Evolutionary conservation across 2,113 vertebrate genomes (phyloP), one percentile per base, ranked within the genome.

Genomic region (Gobio gobio): DNA sequence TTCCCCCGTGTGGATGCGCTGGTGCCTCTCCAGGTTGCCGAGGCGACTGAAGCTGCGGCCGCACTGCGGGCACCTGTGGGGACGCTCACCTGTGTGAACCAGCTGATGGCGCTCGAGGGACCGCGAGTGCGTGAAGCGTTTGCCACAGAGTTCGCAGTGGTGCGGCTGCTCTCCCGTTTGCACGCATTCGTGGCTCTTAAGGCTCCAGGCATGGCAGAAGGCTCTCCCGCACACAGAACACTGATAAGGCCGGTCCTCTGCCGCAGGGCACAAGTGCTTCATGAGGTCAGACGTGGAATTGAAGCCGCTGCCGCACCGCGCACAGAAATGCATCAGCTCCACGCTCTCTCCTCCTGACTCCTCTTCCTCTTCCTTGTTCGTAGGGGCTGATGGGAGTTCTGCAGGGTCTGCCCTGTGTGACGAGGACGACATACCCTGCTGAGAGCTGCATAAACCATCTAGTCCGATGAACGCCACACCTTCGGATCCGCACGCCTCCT

Each of bases 91-190:
- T 0, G 97, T 98, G 93, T 98, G 97, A 83, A 98, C 97, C 78
- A 97, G 94, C 24, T 96, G 96, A 90, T 98, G 97, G n/a, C 97
- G 96, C 87, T 96, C 96, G 29, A 98, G 93, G 10, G 97, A 97
- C 88, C 97, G 97, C 0, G 96, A 96, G 88, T 98, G 97, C 0
- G 96, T 96, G 92, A 98, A 98, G 64, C 97, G 94, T 83, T 98
- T 98, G 0, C 96, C 96, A 2, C 97, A 98, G 47, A 97, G 95
- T 0, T 96, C 94, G 18, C 97, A 98, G 88, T 96, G 95, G 90
- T 98, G 96, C 0, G 96, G 96, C 82, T 97, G 95, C 90, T 98
- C 96, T 0, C 96, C 96, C 0, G 94, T 95, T 84, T 96, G 96
- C 88, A 96, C 95, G 1, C 97, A 95, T 87, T 98, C 96, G 0